Conservation (phyloP, 2,113 vertebrate genomes). For the Marmota flaviventris region DNA sequence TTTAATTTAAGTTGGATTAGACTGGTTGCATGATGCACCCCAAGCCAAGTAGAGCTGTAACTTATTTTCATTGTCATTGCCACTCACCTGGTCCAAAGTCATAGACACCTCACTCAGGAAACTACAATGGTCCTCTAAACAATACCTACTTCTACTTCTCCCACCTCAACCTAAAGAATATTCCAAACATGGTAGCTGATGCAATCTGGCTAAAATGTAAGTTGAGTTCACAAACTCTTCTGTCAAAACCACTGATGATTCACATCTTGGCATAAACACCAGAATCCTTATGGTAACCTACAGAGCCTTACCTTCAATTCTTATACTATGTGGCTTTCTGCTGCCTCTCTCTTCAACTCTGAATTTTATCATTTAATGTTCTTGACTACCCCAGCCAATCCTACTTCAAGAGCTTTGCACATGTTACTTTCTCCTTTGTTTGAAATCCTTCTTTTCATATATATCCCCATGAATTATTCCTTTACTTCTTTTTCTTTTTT, state of each 20-base stretch:
- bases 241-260: not conserved
- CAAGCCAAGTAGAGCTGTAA: not conserved
- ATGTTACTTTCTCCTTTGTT: not conserved
- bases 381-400: not conserved
- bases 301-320: not conserved
- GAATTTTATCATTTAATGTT: too few relatives aligned
- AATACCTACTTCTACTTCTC: not conserved
- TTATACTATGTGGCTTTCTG: rapidly evolving
- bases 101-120: not conserved
- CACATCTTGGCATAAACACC: not conserved
- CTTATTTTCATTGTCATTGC: not conserved
- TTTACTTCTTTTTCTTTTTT: not conserved
- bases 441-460: not conserved
- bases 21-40: not conserved
- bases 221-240: not conserved
- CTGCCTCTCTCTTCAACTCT: not conserved
- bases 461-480: not conserved
- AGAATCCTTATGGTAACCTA: too few relatives aligned
- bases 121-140: not conserved
- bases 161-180: not conserved
- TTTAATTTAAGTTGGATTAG: not conserved
- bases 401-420: too few relatives aligned
- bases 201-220: not conserved
- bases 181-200: not conserved
- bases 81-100: not conserved